Evolutionary conservation across 2,113 vertebrate genomes (phyloP).

Genomic region (Columba livia): DNA sequence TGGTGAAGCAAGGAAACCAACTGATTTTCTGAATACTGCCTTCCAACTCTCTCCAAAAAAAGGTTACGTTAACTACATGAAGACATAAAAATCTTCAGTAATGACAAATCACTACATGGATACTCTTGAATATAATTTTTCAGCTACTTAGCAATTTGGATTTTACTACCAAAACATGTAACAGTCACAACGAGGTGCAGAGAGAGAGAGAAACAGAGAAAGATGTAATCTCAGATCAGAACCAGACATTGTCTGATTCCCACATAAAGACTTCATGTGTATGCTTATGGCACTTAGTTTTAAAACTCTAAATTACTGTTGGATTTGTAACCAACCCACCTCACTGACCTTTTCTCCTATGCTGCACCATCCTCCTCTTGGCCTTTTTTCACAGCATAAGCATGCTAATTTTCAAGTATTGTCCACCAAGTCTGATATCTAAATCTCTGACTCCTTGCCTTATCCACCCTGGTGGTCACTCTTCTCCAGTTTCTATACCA

Average conservation of each 20-base stretch:
- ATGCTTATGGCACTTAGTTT: neutral
- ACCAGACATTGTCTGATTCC: neutral
- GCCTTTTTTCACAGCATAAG: neutral
- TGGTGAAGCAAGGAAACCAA: neutral
- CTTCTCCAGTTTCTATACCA: neutral
- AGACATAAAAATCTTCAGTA: neutral
- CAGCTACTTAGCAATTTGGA: neutral
- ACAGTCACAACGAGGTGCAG: neutral
- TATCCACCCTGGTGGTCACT: neutral
- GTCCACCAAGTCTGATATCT: neutral
- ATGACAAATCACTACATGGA: neutral
- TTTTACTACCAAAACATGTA: neutral
- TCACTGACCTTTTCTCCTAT: neutral
- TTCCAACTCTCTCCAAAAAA: neutral
- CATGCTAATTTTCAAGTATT: neutral
- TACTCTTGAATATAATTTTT: neutral
- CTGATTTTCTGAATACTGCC: constrained; percentile 1
- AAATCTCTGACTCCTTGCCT: neutral
- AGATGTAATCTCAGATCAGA: neutral
- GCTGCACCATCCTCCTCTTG: neutral
- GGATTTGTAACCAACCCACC: neutral
- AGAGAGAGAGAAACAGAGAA: neutral
- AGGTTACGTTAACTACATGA: neutral
- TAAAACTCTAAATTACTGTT: neutral
- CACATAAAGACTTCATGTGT: accelerated